Evolutionary conservation across 2,797 vertebrate species (phyloP).

Genomic region (Nannoperca australis): DNA sequence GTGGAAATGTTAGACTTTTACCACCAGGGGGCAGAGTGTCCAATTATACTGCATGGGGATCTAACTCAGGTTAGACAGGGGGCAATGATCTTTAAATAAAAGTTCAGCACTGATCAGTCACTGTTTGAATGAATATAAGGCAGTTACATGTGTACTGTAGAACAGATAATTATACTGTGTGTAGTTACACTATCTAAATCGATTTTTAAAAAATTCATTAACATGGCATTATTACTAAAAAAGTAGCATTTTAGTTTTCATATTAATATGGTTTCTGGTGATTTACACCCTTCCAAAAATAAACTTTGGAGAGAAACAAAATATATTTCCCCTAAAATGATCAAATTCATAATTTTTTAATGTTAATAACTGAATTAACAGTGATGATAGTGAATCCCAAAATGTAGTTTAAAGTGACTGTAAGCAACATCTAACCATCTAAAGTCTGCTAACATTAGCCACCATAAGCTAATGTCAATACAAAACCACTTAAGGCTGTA

Average conservation of each 20-base stretch:
- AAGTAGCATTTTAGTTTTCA: background rate
- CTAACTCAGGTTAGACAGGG: background rate
- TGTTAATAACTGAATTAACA: background rate
- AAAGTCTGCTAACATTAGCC: background rate
- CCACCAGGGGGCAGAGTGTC: slow-evolving; percentile 67
- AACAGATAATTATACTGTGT: background rate
- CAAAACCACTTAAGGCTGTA: background rate
- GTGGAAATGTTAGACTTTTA: slow-evolving; percentile 76
- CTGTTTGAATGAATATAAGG: background rate
- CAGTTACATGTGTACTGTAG: background rate
- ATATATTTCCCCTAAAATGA: too few relatives aligned
- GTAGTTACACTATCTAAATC: background rate
- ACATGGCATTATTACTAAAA: background rate
- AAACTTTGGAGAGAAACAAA: too few relatives aligned
- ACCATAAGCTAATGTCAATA: background rate
- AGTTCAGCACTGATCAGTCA: background rate
- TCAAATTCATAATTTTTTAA: background rate
- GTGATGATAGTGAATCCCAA: too few relatives aligned
- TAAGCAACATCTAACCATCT: background rate
- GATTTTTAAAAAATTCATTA: background rate
- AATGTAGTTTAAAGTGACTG: too few relatives aligned
- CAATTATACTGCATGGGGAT: background rate
- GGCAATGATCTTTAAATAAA: background rate
- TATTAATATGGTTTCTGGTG: too few relatives aligned
- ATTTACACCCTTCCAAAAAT: too few relatives aligned